These are phyloP conservation scores for Seladonia tumulorum DNA, from an alignment of 2,888 invertebrate genomes.

Conservation along the genomic window DNA sequence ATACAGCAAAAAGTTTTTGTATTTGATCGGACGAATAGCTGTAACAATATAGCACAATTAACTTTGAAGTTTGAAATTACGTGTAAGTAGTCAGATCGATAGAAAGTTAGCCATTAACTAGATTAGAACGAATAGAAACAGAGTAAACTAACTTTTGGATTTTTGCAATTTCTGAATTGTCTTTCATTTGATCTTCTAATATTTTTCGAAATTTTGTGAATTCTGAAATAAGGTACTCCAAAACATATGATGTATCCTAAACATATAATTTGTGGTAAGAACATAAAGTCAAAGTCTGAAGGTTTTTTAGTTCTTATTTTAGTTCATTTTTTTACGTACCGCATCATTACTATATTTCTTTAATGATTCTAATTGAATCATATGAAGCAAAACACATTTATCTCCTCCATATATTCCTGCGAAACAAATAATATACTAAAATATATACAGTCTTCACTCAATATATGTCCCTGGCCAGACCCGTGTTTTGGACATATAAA, in stretches of 20 bases:
- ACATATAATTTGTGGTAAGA: constrained; percentile 49
- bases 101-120: neutral
- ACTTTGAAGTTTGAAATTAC: constrained; percentile 3
- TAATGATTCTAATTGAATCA: constrained; percentile 88
- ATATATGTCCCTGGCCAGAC: too few species aligned
- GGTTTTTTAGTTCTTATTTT: constrained; percentile 11
- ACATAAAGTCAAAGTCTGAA: neutral
- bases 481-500: too few species aligned
- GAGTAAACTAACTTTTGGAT: constrained; percentile 84
- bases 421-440: constrained; percentile 41
- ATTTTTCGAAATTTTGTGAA: constrained; percentile 85
- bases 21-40: constrained; percentile 88
- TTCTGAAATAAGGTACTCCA: constrained; percentile 83
- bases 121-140: constrained; percentile 6
- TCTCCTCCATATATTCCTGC: constrained; percentile 87
- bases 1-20: constrained; percentile 86
- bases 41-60: constrained; percentile 11
- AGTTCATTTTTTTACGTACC: constrained; percentile 34
- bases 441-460: neutral
- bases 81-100: neutral
- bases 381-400: constrained; percentile 86
- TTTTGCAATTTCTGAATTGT: constrained; percentile 82
- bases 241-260: constrained; percentile 66
- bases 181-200: constrained; percentile 85
- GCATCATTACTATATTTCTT: constrained; percentile 85